Percentiles rank a stretch among this genome's conserved stretches.
phyloP scores from a whole-genome alignment of 2,797 vertebrate species.

The Enoplosus armatus region DNA sequence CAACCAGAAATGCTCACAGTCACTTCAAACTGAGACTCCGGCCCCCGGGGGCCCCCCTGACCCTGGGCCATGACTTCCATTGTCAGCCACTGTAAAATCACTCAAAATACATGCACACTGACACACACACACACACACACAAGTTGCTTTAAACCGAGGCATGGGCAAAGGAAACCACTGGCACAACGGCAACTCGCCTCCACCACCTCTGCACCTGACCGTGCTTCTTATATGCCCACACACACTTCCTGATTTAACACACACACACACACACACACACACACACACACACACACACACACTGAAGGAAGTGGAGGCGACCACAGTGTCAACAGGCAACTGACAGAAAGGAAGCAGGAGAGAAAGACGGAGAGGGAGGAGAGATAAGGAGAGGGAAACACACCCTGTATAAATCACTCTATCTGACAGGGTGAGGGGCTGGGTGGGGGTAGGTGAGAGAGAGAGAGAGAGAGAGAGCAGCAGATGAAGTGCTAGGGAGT shows the following conservation, averaged over 20 bases:
- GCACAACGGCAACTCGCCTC: conserved; percentile 14
- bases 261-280: conserved; percentile 18
- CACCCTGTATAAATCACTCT: conserved; percentile 65
- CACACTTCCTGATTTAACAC: conserved; percentile 45
- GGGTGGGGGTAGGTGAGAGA: not conserved
- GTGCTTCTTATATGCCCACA: conserved; percentile 20
- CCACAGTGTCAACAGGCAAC: conserved; percentile 70
- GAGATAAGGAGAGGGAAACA: conserved; percentile 61
- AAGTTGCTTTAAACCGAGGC: not conserved
- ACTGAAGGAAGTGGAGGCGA: conserved; percentile 65
- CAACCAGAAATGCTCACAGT: too few species aligned
- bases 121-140: not conserved
- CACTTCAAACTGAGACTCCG: too few species aligned
- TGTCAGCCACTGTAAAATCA: conserved; percentile 38
- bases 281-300: conserved; percentile 1
- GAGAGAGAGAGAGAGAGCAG: conserved; percentile 7
- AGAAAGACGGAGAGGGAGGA: conserved; percentile 30
- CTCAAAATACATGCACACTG: conserved; percentile 6
- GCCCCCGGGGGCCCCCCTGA: too few species aligned
- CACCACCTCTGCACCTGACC: conserved; percentile 21
- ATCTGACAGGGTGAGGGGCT: conserved; percentile 48
- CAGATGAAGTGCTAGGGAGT: conserved; percentile 50
- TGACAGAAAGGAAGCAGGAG: conserved; percentile 55
- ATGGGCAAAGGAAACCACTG: conserved; percentile 34
- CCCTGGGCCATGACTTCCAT: too few species aligned